Evolutionary conservation across 2,888 invertebrate species (phyloP).

Genomic region (Morpho helenor): DNA sequence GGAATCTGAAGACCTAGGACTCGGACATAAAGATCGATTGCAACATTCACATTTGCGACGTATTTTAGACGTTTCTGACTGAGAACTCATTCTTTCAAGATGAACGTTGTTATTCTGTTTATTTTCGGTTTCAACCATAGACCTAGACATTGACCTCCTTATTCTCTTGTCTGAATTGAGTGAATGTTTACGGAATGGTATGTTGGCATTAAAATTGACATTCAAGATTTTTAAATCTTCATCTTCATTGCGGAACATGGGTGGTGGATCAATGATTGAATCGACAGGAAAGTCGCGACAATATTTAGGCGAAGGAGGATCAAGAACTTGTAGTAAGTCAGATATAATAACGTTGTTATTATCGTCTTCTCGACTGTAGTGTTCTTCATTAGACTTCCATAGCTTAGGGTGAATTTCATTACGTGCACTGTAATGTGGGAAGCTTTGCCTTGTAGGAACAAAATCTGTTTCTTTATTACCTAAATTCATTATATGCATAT

Average conservation of each 20-base stretch:
- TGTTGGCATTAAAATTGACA: constrained; percentile 58
- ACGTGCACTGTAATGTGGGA: constrained; percentile 81
- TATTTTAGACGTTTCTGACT: constrained; percentile 57
- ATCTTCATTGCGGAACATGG: constrained; percentile 78
- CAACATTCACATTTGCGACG: constrained; percentile 79
- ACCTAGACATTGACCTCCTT: constrained; percentile 65
- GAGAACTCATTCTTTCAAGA: constrained; percentile 66
- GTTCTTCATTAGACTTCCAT: constrained; percentile 70
- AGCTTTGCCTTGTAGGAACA: constrained; percentile 80
- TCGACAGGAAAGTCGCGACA: constrained; percentile 47
- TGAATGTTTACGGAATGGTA: constrained; percentile 76
- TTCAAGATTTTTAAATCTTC: constrained; percentile 65
- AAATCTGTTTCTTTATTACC: constrained; percentile 56
- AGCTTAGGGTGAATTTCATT: constrained; percentile 52
- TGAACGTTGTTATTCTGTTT: constrained; percentile 46
- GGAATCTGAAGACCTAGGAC: constrained; percentile 88
- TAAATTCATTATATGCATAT: constrained; percentile 70
- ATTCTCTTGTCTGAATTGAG: constrained; percentile 81
- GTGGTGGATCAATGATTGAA: constrained; percentile 76
- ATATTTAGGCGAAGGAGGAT: constrained; percentile 63
- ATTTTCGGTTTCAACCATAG: constrained; percentile 66
- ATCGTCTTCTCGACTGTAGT: constrained; percentile 42
- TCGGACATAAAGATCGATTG: constrained; percentile 81
- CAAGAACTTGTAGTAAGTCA: constrained; percentile 53
- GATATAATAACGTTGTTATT: constrained; percentile 37